Conservation (phyloP, 92 coral and sea anemone genomes). For the Porites divaricata region DNA sequence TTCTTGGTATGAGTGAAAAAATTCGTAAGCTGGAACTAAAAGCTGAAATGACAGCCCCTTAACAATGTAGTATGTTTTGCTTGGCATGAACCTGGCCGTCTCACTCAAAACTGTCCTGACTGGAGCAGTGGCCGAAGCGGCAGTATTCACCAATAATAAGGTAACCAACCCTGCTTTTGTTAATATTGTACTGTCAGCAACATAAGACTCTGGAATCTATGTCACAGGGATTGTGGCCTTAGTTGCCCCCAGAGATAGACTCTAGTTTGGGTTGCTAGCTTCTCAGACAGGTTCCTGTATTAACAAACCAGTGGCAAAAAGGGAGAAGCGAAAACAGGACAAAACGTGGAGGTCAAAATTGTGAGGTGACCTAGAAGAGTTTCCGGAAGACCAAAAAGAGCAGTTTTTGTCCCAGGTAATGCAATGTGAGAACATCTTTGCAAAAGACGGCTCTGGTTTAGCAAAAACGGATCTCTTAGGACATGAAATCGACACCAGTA, state of each 20-base stretch:
- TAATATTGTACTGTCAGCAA: conserved; percentile 1
- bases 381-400: conserved; percentile 25
- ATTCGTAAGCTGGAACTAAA: conserved; percentile 45
- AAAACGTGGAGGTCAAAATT: background rate
- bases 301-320: background rate
- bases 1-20: conserved; percentile 54
- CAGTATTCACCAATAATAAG: background rate
- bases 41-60: conserved; percentile 4
- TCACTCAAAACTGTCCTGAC: conserved; percentile 31
- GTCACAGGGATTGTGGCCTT: conserved; percentile 32
- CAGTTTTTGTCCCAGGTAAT: conserved; percentile 11
- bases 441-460: conserved; percentile 31
- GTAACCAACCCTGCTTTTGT: background rate
- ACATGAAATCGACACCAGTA: conserved; percentile 36
- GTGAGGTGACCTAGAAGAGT: background rate
- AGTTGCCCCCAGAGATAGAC: too few relatives aligned
- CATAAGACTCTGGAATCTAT: conserved; percentile 50
- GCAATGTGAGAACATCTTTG: conserved; percentile 35
- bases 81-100: conserved; percentile 41
- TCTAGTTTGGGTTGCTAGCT: too few relatives aligned
- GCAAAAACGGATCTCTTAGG: conserved; percentile 31
- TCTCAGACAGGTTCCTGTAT: too few relatives aligned
- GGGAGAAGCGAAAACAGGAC: background rate
- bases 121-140: background rate
- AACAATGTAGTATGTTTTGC: conserved; percentile 20